Base-by-base conservation (phyloP, 2,113 vertebrate genomes). In the Dissostichus mawsoni region DNA sequence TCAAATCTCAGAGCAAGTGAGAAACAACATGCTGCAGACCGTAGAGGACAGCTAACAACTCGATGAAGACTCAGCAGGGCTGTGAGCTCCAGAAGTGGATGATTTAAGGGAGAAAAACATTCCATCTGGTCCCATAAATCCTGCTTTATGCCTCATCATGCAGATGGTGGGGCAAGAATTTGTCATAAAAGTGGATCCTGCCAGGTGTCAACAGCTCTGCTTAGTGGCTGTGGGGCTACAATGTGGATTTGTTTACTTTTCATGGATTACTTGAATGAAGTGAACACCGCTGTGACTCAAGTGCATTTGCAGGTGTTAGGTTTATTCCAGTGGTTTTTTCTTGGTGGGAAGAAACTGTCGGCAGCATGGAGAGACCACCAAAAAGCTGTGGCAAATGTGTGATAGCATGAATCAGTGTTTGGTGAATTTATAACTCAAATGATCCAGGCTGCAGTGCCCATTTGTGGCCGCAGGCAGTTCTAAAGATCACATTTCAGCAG, bases 51-150 rank as follows among this genome's bases (percentile, higher is more conserved):
- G 45, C 66, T 67, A 57, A 76, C 76, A 66, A 59, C 12, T 13
- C 61, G 48, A 73, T 68, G 52, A 57, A 41, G 66, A 62, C 53
- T n/a, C 56, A 72, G 61, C 61, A 5, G 65, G 67, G 56, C 59
- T 3, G 52, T 73, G 25, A 47, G 56, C 64, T 64, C 18, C 36
- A 63, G 75, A 70, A 85, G 51, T 68, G 58, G 52, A 61, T 83
- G 87, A 89, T 82, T 83, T 88, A 87, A 69, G 77, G 73, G 68
- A 72, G 74, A 74, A 84, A 79, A 67, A 63, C 51, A 55, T 66
- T 78, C 82, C 88, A 88, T 76, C 84, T 82, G 69, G 51, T 72
- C 77, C 23, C 74, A 78, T 90, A 83, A 90, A 90, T 90, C 76
- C 86, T 47, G 16, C 64, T 86, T 89, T 84, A 83, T 83, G 76